Conservation (phyloP, 2,113 vertebrate species). For the Guaruba guarouba region DNA sequence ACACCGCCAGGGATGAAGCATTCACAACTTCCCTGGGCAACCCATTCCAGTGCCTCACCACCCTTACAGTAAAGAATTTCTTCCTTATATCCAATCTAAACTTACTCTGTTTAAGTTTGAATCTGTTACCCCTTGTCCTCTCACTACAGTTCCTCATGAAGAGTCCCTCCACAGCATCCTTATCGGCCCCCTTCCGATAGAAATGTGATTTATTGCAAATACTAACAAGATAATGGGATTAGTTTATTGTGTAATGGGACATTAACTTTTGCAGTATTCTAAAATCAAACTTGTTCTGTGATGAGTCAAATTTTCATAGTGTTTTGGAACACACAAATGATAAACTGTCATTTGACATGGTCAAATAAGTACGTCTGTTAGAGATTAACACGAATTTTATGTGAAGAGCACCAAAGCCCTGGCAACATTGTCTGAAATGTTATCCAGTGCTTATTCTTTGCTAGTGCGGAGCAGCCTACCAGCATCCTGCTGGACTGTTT, state of each 20-base stretch:
- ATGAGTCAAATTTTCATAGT: neutral
- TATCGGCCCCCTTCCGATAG: too few species aligned
- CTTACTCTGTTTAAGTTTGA: too few species aligned
- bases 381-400: neutral
- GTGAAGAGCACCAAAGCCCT: neutral
- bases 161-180: too few species aligned
- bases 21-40: too few species aligned
- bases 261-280: neutral
- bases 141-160: too few species aligned
- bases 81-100: too few species aligned
- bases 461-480: neutral
- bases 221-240: neutral
- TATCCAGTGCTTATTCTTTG: neutral
- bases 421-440: neutral
- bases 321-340: neutral
- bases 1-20: too few species aligned
- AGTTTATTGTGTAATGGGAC: neutral
- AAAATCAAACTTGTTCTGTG: neutral
- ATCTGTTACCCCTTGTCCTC: too few species aligned
- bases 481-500: neutral
- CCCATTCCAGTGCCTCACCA: too few species aligned
- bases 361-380: neutral
- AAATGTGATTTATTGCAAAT: conserved; percentile 7
- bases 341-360: neutral
- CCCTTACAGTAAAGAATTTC: too few species aligned